Evolutionary conservation across 2,888 invertebrate genomes (phyloP), one percentile per base, ranked within the genome.

Genomic region (Meganola albula): DNA sequence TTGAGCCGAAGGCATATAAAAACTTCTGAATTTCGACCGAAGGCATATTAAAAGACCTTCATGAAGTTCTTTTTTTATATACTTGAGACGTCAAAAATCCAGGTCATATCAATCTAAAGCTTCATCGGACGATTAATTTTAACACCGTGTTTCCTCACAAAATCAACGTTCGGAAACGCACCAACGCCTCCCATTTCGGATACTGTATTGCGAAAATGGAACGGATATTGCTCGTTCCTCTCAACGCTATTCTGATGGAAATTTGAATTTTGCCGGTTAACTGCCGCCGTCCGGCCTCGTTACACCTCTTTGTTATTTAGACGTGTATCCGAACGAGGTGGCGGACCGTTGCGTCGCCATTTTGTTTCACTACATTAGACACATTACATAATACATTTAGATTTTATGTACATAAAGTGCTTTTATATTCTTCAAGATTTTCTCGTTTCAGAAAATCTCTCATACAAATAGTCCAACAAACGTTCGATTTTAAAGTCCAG

Each of bases 251-350:
- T 79, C 75, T 72, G 74, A 68, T 74, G 67, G 77, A 78, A 80
- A 80, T 84, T 84, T 77, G 73, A 82, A 84, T 84, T 84, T 82
- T 77, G 80, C 80, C 80, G 78, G 74, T 74, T 79, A 83, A 84
- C 77, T 75, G 80, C 69, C 63, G 62, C 64, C 75, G 75, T 80
- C 83, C 85, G 85, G 74, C 63, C 63, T 65, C 61, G 63, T 58
- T 56, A 49, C 50, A 53, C 53, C 56, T 56, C 74, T 77, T 79
- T 78, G 78, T 78, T 73, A 62, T 62, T 76, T 70, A 60, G 61
- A 63, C 57, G 63, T 69, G 55, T 58, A 56, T 61, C 55, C 48
- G 50, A 62, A 57, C 45, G 42, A 58, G 44, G 55, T 49, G 55
- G 43, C 58, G 55, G 35, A 49, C 40, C 57, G 58, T 57, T 43